Evolutionary conservation across 2,113 vertebrate genomes (phyloP), one percentile per base, ranked within the genome.

Genomic region (Glareola pratincola): DNA sequence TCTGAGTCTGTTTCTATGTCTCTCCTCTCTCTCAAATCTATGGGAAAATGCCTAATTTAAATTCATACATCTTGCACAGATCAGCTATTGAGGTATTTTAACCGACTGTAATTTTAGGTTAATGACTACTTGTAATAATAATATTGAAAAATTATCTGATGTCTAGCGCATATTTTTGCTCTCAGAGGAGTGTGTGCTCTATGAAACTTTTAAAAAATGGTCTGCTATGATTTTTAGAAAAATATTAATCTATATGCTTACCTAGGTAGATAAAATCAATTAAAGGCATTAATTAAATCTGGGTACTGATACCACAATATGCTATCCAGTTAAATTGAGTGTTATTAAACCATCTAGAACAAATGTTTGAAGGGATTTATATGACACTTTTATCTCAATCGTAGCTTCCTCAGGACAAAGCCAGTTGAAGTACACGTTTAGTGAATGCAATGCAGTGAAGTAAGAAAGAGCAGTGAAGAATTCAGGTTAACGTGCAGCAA

Each of bases 41-140:
- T 8, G n/a, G 53, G 48, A 94, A 95, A 96, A 96, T 34, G 68
- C 63, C 78, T 95, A 32, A 91, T 91, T 95, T 91, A 90, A 91
- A 94, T 94, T 94, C 73, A 92, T 77, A 67, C 17, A 68, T 91
- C 90, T 91, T 88, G 56, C 68, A 80, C 19, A 84, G 68, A 86
- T 91, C 86, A 92, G 89, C 62, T 89, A 73, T 64, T 88, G 80
- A 94, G 73, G 80, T 84, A 48, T 94, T 92, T 84, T 90, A 94
- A 78, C 60, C 3, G 19, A 47, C 69, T 78, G 72, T 39, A 87
- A 85, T 92, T 95, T 90, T 87, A 95, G 73, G 86, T 89, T 96
- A 94, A 97, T 89, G 79, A 95, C 60, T 84, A 82, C 80, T 79
- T 89, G 73, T 48, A 85, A 81, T 79, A 92, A 91, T 92, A 94